phyloP scores from a whole-genome alignment of 2,797 vertebrate species.

The Anguilla obscura region DNA sequence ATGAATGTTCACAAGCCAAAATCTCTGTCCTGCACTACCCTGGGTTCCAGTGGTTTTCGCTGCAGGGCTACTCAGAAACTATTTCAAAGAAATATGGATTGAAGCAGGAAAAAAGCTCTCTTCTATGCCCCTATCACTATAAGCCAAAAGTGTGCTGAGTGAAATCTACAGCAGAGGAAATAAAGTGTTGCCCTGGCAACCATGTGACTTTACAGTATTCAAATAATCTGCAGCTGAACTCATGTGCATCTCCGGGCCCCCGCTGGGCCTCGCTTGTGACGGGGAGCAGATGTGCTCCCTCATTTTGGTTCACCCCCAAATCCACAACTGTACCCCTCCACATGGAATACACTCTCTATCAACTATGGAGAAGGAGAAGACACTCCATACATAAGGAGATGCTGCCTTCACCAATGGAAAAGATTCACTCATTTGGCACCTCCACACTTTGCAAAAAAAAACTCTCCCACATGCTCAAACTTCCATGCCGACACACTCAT shows the following conservation, averaged over 20 bases:
- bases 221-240: constrained; percentile 7
- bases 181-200: constrained; percentile 58
- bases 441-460: no score
- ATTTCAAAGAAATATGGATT: not conserved
- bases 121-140: constrained; percentile 7
- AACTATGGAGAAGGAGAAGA: not conserved
- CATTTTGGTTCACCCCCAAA: not conserved
- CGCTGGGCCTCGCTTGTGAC: not conserved
- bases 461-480: not conserved
- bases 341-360: not conserved
- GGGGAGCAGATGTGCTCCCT: not conserved
- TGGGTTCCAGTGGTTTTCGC: not conserved
- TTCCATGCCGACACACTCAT: not conserved
- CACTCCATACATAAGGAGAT: not conserved
- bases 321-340: not conserved
- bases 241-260: not conserved
- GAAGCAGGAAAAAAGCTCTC: not conserved
- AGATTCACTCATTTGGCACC: not conserved
- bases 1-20: not conserved
- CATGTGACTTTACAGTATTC: constrained; percentile 34
- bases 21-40: not conserved
- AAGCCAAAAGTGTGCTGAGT: constrained; percentile 49
- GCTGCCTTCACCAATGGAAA: not conserved
- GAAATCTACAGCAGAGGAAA: constrained; percentile 46
- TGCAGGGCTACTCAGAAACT: not conserved